Percentiles rank a stretch among this genome's conserved stretches.
Evolutionary conservation across 2,113 vertebrate species (phyloP).

Genomic region (Cyphomyrus plagiostoma): DNA sequence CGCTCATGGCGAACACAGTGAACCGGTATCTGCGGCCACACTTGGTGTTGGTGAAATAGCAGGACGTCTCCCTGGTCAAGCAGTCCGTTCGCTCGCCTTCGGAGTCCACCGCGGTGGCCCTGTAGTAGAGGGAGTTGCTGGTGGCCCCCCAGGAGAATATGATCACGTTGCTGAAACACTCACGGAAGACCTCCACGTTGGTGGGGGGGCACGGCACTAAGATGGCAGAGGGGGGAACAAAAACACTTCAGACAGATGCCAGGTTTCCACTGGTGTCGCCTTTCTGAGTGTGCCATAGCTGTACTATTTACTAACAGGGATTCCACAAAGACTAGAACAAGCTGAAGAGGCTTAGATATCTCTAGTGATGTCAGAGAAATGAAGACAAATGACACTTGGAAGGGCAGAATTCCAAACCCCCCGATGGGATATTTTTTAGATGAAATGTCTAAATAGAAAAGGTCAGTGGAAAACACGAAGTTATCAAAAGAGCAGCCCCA

Average conservation of each 20-base stretch:
- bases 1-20: slow-evolving; percentile 48
- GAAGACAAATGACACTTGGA: background rate
- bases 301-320: too few species aligned
- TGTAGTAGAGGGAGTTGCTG: slow-evolving; percentile 54
- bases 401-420: background rate
- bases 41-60: slow-evolving; percentile 53
- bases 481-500: slow-evolving; percentile 17
- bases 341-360: background rate
- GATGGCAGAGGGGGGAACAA: background rate
- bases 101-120: slow-evolving; percentile 42
- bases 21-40: slow-evolving; percentile 58
- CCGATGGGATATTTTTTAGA: background rate
- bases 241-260: slow-evolving; percentile 27
- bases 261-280: background rate
- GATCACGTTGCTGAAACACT: slow-evolving; percentile 56
- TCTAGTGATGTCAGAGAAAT: background rate
- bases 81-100: slow-evolving; percentile 39
- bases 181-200: slow-evolving; percentile 22
- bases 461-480: background rate
- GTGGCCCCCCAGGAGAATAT: slow-evolving; percentile 51
- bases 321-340: background rate
- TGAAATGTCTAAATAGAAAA: background rate
- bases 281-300: background rate
- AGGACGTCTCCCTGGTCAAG: slow-evolving; percentile 44
- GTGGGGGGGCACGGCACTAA: slow-evolving; percentile 61